Evolutionary conservation across 2,113 vertebrate species (phyloP).

Genomic region (Vulpes vulpes): DNA sequence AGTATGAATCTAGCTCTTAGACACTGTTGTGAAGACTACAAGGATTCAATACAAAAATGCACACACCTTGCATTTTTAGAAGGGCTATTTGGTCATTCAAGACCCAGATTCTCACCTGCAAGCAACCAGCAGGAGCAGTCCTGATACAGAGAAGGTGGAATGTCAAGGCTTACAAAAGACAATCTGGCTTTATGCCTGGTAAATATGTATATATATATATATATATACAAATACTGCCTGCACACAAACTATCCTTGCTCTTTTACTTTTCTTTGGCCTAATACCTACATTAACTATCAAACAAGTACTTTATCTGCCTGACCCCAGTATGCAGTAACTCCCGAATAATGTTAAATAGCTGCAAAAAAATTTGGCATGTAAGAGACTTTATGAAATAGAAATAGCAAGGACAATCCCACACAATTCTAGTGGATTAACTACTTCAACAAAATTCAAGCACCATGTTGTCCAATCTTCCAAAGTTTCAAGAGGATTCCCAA

Average conservation of each 20-base stretch:
- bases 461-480: neutral
- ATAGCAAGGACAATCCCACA: neutral
- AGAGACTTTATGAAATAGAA: neutral
- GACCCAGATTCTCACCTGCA: conserved; percentile 41
- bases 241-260: neutral
- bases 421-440: neutral
- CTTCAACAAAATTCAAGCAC: neutral
- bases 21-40: neutral
- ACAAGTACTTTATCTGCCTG: neutral
- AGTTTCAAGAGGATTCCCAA: conserved; percentile 27
- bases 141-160: neutral
- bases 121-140: conserved; percentile 17
- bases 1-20: neutral
- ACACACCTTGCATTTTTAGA: neutral
- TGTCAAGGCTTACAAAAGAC: neutral
- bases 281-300: neutral
- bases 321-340: neutral
- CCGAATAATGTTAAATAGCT: neutral
- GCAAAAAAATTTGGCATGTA: neutral
- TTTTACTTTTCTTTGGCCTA: neutral
- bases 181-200: neutral
- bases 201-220: neutral
- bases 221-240: neutral
- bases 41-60: neutral
- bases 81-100: neutral